Base-by-base conservation (phyloP, 2,888 invertebrate species). In the Rhingia campestris region DNA sequence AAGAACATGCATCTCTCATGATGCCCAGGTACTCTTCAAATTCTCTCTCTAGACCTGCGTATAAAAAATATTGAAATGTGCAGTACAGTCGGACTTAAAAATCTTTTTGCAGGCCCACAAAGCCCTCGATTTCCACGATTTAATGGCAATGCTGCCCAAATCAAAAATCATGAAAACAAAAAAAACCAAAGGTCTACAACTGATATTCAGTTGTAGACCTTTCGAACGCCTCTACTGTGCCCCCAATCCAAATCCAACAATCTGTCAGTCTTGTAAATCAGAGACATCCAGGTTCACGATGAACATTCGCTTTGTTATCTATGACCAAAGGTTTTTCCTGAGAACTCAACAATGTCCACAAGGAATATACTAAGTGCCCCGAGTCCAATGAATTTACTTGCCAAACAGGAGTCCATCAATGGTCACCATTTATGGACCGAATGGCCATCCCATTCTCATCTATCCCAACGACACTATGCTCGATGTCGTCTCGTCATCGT, bases 381-480 rank as follows among this genome's bases (percentile, higher is more conserved):
- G 1, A 22, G 22, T 9, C 32, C 63, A 53, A 69, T 64, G 69
- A 69, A 70, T 59, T 75, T 53, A 59, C 58, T 70, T 51, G 33
- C 75, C 70, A 72, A 81, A 66, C 73, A 67, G 56, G 73, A 79
- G 67, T 69, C 77, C 67, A 73, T 79, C 82, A 79, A 73, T 63
- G 67, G 51, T 47, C 56, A 63, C 82, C 79, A 73, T 79, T 67
- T 79, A 73, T 77, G 72, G 81, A 41, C 43, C 43, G 47, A 77
- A 61, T 61, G 35, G 53, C 56, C 64, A 76, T 70, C 53, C 81
- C 47, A 76, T 63, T 56, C 61, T 33, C 67, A 61, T 69, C 61
- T 43, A 69, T 56, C 33, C 63, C 56, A 47, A 37, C 35, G 75
- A 53, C 51, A 6, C 49, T 47, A 12, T 12, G 41, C 39, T 33